A percentile compares a stretch with the other conserved stretches of the same genome.
phyloP scores from a whole-genome alignment of 2,888 invertebrate species.

The Gibbula magus region DNA sequence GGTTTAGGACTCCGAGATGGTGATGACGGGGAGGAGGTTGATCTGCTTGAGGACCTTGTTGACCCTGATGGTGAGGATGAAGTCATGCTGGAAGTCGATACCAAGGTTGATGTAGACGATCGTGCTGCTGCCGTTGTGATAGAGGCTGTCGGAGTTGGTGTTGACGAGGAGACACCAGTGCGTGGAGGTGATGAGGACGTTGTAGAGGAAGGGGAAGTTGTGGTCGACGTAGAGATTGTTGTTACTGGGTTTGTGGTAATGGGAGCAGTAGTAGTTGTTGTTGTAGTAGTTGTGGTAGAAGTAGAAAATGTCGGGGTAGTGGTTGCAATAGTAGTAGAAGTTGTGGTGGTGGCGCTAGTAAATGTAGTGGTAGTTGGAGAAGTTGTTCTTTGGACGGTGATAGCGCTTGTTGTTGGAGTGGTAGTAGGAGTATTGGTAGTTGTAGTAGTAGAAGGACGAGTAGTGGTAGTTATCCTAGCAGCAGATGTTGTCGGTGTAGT shows the following conservation, averaged over 20 bases:
- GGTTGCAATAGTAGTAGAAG: slow-evolving; percentile 14
- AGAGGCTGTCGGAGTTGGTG: no score
- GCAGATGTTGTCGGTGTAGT: not conserved
- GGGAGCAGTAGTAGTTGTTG: slow-evolving; percentile 19
- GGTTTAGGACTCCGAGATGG: no score
- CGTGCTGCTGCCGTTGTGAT: no score
- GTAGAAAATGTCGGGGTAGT: slow-evolving; percentile 24
- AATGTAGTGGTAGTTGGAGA: slow-evolving; percentile 11
- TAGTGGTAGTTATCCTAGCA: not conserved
- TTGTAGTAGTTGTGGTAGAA: slow-evolving; percentile 25
- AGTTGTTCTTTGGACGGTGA: not conserved
- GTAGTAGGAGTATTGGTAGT: not conserved
- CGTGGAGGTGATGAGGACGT: not conserved
- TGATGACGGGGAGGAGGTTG: no score
- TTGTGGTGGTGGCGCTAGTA: slow-evolving; percentile 25
- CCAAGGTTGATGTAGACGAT: no score
- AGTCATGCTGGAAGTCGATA: no score
- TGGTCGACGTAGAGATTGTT: not conserved
- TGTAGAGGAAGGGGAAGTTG: not conserved
- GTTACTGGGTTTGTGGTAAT: not conserved
- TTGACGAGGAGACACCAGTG: no score
- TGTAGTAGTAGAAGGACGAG: not conserved
- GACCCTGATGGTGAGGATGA: no score
- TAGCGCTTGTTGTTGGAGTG: not conserved
- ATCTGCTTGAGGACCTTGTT: no score